Percentiles rank a stretch among this genome's conserved stretches.
These are phyloP conservation scores for Hyles lineata DNA, from an alignment of 2,888 invertebrate genomes.

Conservation along the genomic window DNA sequence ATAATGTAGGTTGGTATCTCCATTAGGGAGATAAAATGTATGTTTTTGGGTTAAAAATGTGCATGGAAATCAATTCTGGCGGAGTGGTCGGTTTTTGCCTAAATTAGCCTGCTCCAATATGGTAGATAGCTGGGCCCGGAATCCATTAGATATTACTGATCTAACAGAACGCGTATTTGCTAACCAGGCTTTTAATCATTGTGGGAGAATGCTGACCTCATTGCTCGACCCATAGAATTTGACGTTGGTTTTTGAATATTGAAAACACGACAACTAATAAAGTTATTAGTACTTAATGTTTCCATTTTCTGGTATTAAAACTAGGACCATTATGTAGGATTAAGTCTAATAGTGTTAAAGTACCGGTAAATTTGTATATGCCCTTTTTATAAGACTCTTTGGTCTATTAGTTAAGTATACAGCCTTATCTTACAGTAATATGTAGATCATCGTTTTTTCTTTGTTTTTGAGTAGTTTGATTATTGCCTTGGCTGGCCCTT, in stretches of 20 bases:
- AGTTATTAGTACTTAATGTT: not conserved
- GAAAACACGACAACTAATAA: not conserved
- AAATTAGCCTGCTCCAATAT: not conserved
- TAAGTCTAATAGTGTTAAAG: not conserved
- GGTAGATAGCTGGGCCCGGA: slow-evolving; percentile 1
- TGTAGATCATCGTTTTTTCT: too few species aligned
- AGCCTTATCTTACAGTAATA: too few species aligned
- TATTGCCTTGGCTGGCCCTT: too few species aligned
- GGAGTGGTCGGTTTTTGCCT: not conserved
- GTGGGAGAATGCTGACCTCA: not conserved
- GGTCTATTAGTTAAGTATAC: too few species aligned
- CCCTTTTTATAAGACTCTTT: too few species aligned
- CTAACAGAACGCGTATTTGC: slow-evolving; percentile 20
- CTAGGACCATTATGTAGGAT: not conserved
- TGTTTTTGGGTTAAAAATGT: not conserved
- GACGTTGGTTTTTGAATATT: not conserved
- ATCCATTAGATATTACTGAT: slow-evolving; percentile 19
- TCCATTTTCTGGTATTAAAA: not conserved
- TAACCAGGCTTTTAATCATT: slow-evolving; percentile 20
- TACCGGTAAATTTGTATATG: too few species aligned
- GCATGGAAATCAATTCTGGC: not conserved
- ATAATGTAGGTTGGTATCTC: slow-evolving; percentile 46
- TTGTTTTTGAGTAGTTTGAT: too few species aligned
- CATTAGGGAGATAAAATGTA: slow-evolving; percentile 30
- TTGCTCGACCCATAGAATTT: not conserved